Conservation (phyloP, 2,888 invertebrate species). For the Aspidiotus destructor region DNA sequence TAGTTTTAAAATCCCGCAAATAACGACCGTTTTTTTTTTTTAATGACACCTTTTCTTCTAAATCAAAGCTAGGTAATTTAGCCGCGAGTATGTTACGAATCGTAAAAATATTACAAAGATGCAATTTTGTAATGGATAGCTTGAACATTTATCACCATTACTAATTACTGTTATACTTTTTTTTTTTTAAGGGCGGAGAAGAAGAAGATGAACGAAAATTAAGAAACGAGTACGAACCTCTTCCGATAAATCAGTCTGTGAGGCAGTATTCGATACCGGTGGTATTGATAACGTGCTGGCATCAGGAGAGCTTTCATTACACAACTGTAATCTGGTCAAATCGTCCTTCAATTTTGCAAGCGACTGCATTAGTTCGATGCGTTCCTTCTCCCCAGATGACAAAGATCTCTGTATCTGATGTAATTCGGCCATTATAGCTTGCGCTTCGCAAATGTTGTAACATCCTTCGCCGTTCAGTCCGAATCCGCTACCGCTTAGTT, state of each 20-base stretch:
- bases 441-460: conserved; percentile 87
- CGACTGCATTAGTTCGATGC: conserved; percentile 87
- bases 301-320: conserved; percentile 53
- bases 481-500: conserved; percentile 58
- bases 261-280: conserved; percentile 83
- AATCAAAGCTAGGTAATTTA: neutral
- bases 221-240: conserved; percentile 47
- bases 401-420: conserved; percentile 85
- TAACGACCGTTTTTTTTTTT: too few species aligned
- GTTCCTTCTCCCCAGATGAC: conserved; percentile 83
- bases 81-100: neutral
- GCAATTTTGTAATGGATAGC: neutral
- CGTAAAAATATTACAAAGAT: too few species aligned
- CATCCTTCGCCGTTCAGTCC: conserved; percentile 43
- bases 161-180: too few species aligned
- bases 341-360: conserved; percentile 89
- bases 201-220: neutral
- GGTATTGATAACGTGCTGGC: conserved; percentile 70
- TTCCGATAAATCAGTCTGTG: conserved; percentile 89
- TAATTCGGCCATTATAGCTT: conserved; percentile 89
- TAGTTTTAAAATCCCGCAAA: too few species aligned
- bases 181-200: neutral
- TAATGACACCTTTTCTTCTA: too few species aligned
- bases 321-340: conserved; percentile 72
- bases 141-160: too few species aligned